These are phyloP conservation scores for Gopherus evgoodei DNA, from an alignment of 2,113 vertebrate genomes.

Conservation along the genomic window DNA sequence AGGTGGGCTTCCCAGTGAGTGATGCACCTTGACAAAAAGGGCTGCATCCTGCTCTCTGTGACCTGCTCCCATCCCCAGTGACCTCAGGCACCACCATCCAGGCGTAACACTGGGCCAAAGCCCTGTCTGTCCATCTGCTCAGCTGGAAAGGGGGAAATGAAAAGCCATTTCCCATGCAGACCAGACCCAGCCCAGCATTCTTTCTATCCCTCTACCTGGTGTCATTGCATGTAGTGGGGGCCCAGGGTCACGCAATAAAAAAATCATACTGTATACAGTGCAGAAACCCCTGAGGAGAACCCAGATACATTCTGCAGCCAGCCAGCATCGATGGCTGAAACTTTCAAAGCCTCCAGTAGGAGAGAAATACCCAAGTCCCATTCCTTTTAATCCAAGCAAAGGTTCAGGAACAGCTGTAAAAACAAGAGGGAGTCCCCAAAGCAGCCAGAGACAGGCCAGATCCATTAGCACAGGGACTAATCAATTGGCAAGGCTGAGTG, in stretches of 20 bases:
- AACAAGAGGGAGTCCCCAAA: not conserved
- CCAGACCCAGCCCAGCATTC: not conserved
- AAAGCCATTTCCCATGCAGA: not conserved
- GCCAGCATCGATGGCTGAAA: not conserved
- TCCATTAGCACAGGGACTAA: not conserved
- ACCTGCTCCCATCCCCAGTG: not conserved
- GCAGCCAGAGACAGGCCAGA: not conserved
- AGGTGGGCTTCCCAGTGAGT: not conserved
- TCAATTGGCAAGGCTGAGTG: not conserved
- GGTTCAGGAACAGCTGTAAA: not conserved
- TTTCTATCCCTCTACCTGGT: not conserved
- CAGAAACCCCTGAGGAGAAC: no score
- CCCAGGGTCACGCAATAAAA: not conserved
- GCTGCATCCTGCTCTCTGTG: not conserved
- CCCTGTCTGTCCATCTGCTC: not conserved
- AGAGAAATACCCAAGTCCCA: not conserved
- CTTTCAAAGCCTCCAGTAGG: not conserved
- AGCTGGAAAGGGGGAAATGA: not conserved
- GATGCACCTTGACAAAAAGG: not conserved
- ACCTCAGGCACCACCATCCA: slow-evolving; percentile 30
- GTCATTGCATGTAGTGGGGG: not conserved
- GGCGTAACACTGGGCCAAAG: not conserved
- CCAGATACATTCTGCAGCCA: not conserved
- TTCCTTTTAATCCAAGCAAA: not conserved
- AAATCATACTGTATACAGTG: not conserved